Conservation (phyloP, 2,113 vertebrate genomes). For the Cariama cristata region DNA sequence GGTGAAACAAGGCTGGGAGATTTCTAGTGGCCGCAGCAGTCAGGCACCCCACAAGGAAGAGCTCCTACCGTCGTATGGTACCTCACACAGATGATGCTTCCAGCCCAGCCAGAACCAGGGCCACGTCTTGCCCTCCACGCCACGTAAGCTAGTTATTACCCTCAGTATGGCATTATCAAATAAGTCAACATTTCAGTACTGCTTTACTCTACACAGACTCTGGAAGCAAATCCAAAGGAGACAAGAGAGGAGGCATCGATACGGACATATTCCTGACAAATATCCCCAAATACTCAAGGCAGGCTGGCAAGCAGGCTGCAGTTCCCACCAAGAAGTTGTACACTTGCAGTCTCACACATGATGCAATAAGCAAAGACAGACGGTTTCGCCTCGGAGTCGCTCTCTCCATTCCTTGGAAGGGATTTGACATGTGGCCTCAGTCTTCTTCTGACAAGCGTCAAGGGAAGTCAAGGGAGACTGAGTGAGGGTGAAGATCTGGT, state of each 20-base stretch:
- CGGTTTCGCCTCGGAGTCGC: neutral
- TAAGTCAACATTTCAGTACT: neutral
- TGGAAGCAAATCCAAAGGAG: neutral
- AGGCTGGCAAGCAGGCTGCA: neutral
- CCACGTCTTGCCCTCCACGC: neutral
- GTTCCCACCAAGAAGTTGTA: neutral
- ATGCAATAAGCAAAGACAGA: neutral
- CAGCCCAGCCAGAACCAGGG: neutral
- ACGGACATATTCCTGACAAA: neutral
- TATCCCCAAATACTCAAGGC: rapidly evolving
- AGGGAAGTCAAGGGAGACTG: neutral
- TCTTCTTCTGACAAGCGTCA: neutral
- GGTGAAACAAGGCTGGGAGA: neutral
- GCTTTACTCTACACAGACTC: neutral
- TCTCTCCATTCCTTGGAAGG: neutral
- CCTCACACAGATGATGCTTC: neutral
- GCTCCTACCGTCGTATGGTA: rapidly evolving
- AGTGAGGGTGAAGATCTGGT: neutral
- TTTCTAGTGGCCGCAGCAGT: neutral
- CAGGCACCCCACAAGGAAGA: neutral
- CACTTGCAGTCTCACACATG: neutral
- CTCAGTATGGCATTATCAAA: no score
- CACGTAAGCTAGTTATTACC: neutral
- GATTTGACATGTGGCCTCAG: rapidly evolving
- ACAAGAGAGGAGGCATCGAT: neutral